phyloP scores from a whole-genome alignment of 2,797 vertebrate species.

The Coccyzus lansbergi region DNA sequence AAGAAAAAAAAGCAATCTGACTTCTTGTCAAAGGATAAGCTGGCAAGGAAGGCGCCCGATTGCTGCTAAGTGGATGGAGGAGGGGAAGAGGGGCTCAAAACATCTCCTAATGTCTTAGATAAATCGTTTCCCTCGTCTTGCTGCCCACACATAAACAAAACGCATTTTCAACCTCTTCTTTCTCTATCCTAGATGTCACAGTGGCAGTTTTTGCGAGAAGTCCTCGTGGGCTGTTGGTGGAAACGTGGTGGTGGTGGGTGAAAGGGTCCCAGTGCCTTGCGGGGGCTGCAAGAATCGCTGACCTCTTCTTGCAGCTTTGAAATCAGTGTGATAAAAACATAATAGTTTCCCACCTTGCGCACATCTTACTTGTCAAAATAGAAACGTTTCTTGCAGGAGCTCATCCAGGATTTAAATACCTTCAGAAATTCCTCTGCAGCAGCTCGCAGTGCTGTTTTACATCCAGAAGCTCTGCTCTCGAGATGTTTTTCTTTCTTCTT shows the following conservation, averaged over 20 bases:
- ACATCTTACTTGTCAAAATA: conserved; percentile 8
- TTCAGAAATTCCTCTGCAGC: conserved; percentile 6
- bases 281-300: background rate
- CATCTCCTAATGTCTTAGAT: background rate
- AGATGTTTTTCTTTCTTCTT: background rate
- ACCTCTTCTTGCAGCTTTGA: background rate
- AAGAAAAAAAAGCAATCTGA: background rate
- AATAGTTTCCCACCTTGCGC: background rate
- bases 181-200: background rate
- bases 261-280: background rate
- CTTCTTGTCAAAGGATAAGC: background rate
- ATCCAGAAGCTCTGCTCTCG: background rate
- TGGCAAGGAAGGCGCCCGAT: background rate
- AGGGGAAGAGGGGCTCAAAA: background rate
- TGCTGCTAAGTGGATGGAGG: background rate
- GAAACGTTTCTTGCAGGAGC: background rate
- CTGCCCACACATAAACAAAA: conserved; percentile 45
- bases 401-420: background rate
- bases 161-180: conserved; percentile 40
- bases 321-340: background rate
- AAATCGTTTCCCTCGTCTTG: conserved; percentile 5
- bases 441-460: background rate
- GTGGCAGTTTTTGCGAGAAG: background rate
- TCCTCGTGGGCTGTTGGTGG: background rate
- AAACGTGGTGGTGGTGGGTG: background rate